phyloP scores from a whole-genome alignment of 2,888 invertebrate species.

The Morpho helenor region DNA sequence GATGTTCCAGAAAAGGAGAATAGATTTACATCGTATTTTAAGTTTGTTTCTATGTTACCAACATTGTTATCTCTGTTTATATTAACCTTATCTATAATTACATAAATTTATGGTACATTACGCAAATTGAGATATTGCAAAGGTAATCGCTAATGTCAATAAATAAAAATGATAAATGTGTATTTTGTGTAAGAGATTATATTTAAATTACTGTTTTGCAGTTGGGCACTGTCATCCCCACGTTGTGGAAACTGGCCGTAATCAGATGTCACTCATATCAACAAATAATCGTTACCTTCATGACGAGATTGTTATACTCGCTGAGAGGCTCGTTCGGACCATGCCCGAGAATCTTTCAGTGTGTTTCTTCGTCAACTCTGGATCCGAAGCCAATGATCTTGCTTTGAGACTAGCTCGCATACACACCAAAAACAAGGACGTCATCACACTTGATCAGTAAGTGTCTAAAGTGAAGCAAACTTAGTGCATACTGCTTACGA shows the following conservation, averaged over 20 bases:
- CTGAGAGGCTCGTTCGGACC: slow-evolving; percentile 88
- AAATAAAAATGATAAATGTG: too few relatives aligned
- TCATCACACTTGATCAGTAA: slow-evolving; percentile 98
- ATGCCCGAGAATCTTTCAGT: slow-evolving; percentile 93
- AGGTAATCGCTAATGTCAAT: too few relatives aligned
- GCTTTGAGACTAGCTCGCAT: slow-evolving; percentile 94
- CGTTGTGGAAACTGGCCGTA: slow-evolving; percentile 93
- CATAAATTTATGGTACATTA: not conserved
- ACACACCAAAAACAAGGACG: slow-evolving; percentile 92
- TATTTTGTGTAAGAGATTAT: too few relatives aligned
- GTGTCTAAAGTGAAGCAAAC: slow-evolving; percentile 52
- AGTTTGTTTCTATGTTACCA: too few relatives aligned
- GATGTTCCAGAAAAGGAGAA: too few relatives aligned
- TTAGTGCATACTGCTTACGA: too few relatives aligned
- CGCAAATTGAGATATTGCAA: not conserved
- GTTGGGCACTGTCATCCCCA: slow-evolving; percentile 98
- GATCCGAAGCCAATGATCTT: slow-evolving; percentile 99
- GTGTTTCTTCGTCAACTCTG: slow-evolving; percentile 98
- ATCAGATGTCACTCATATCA: slow-evolving; percentile 94
- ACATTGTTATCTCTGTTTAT: too few relatives aligned
- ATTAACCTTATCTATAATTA: not conserved
- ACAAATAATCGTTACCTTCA: slow-evolving; percentile 98
- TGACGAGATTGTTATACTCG: slow-evolving; percentile 95
- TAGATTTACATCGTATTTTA: too few relatives aligned
- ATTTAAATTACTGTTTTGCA: slow-evolving; percentile 45